phyloP scores from a whole-genome alignment of 2,113 vertebrate genomes.

The Sinocyclocheilus anophthalmus region DNA sequence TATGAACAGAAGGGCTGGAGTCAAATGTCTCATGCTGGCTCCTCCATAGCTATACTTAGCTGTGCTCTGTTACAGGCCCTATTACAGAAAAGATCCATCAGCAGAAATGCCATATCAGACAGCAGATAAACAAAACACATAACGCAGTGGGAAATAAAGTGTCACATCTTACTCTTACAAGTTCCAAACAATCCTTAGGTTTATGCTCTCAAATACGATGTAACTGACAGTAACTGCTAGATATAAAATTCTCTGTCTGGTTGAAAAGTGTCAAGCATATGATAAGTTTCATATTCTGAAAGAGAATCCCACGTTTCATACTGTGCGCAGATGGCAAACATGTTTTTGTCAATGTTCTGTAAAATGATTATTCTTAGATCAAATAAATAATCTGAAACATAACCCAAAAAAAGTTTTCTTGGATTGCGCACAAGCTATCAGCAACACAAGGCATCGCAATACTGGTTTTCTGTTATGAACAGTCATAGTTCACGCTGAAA shows the following conservation, averaged over 20 bases:
- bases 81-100: constrained; percentile 66
- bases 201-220: neutral
- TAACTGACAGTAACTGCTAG: constrained; percentile 13
- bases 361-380: neutral
- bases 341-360: constrained; percentile 14
- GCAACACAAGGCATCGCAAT: neutral
- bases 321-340: constrained; percentile 3
- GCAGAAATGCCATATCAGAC: constrained; percentile 63
- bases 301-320: neutral
- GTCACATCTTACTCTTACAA: constrained; percentile 52
- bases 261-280: constrained; percentile 3
- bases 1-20: constrained; percentile 10
- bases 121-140: constrained; percentile 64
- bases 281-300: neutral
- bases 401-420: neutral
- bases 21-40: constrained; percentile 54
- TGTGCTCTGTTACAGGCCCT: constrained; percentile 53
- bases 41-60: constrained; percentile 68
- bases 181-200: neutral
- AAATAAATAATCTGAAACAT: neutral
- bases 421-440: neutral
- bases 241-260: constrained; percentile 18
- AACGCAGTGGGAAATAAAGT: constrained; percentile 65
- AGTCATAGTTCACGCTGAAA: neutral
- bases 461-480: neutral